Conservation (phyloP, 2,797 vertebrate genomes). For the Ceyx erithaca region DNA sequence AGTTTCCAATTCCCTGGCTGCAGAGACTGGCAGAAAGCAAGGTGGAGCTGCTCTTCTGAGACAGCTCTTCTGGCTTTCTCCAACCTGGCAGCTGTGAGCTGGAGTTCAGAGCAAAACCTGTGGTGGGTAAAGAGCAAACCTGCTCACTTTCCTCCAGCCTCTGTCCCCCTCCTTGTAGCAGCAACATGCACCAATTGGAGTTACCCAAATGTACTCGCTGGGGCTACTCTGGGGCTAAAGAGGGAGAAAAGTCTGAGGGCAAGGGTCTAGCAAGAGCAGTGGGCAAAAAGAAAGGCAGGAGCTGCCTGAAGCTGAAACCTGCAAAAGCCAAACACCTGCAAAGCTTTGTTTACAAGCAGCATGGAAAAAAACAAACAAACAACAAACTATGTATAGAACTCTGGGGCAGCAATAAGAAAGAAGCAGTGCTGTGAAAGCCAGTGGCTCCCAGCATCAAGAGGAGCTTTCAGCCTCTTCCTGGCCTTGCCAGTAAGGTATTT, state of each 20-base stretch:
- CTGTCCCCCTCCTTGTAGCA: background rate
- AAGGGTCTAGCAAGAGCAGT: background rate
- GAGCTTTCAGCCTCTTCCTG: background rate
- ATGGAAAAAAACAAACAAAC: background rate
- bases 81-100: background rate
- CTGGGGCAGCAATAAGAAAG: background rate
- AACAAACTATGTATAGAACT: background rate
- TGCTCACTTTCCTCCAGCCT: background rate
- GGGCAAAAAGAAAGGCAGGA: background rate
- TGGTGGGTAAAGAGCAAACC: background rate
- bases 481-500: background rate
- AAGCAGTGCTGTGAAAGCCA: background rate
- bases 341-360: background rate
- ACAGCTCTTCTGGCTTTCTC: background rate
- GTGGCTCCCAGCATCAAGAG: background rate
- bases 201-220: fast-evolving
- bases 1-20: constrained; percentile 49
- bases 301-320: background rate
- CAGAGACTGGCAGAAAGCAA: background rate
- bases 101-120: constrained; percentile 3
- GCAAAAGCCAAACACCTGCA: background rate
- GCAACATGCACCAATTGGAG: background rate
- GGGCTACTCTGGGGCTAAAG: fast-evolving
- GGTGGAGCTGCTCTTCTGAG: constrained; percentile 36
- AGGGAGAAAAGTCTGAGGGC: background rate